Percentiles rank a stretch among this genome's conserved stretches.
These are phyloP conservation scores for Alviniconcha strummeri DNA, from an alignment of 2,888 invertebrate genomes.

Conservation along the genomic window DNA sequence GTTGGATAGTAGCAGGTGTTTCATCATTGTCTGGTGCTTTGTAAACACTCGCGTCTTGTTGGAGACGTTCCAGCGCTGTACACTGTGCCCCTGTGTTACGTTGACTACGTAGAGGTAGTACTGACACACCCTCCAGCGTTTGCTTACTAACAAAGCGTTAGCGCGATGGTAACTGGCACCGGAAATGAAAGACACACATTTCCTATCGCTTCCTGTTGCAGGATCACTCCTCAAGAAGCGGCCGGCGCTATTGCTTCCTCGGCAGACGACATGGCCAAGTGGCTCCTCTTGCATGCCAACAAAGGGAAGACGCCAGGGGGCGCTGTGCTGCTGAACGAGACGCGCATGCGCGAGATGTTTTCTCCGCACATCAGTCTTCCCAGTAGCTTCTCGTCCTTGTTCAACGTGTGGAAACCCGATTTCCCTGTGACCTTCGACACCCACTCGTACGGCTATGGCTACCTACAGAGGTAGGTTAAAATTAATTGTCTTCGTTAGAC, in stretches of 20 bases:
- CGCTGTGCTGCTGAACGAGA: constrained; percentile 2
- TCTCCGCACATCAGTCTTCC: neutral
- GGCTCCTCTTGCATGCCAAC: constrained; percentile 55
- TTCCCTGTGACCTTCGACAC: constrained; percentile 24
- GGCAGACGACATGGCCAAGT: constrained; percentile 62
- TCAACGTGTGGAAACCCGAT: constrained; percentile 6
- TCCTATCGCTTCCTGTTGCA: neutral
- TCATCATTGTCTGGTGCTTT: too few species aligned
- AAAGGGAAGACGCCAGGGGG: constrained; percentile 46
- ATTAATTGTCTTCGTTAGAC: too few species aligned
- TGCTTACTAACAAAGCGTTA: too few species aligned
- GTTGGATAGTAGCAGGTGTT: too few species aligned
- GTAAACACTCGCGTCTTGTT: too few species aligned
- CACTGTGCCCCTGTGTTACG: too few species aligned
- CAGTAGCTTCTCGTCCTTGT: neutral
- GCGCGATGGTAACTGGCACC: too few species aligned
- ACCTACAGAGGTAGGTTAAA: constrained; percentile 26
- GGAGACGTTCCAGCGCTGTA: too few species aligned
- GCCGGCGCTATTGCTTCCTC: constrained; percentile 38
- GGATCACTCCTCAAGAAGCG: constrained; percentile 31
- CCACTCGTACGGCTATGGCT: constrained; percentile 29
- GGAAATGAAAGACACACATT: too few species aligned
- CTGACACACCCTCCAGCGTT: too few species aligned
- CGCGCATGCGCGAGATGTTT: constrained; percentile 21
- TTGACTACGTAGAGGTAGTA: too few species aligned